Percentiles rank a stretch among this genome's conserved stretches.
These are phyloP conservation scores for Pararge aegeria DNA, from an alignment of 1,140 invertebrate species.

Conservation along the genomic window DNA sequence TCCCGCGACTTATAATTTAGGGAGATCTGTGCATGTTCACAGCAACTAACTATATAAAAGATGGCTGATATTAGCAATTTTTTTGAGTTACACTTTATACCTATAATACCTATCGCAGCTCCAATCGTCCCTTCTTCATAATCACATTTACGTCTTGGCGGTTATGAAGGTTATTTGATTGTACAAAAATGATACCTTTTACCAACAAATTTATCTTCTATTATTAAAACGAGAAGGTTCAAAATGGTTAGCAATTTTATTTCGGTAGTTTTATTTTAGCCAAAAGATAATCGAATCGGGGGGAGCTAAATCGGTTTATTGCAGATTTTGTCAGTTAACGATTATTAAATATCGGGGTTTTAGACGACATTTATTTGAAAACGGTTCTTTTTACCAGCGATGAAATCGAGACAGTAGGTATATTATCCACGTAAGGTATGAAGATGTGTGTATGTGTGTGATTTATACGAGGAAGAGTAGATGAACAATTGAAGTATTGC, in stretches of 20 bases:
- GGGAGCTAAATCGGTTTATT: not conserved
- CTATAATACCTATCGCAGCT: not conserved
- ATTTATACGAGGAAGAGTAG: no score
- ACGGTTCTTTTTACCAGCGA: not conserved
- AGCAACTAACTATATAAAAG: no score
- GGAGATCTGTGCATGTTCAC: no score
- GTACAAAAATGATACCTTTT: not conserved
- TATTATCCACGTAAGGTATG: no score
- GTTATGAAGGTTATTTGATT: conserved; percentile 1
- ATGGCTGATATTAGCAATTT: no score
- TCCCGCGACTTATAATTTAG: no score
- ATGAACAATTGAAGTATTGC: no score
- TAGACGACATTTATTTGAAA: not conserved
- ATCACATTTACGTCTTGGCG: not conserved
- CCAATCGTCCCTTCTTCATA: not conserved
- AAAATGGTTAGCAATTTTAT: no score
- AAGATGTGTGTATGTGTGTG: no score
- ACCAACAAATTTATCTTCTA: not conserved
- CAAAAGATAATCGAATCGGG: not conserved
- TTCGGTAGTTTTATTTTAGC: not conserved
- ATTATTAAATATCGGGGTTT: not conserved
- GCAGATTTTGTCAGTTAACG: not conserved
- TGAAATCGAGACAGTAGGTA: no score
- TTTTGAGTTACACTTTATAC: no score
- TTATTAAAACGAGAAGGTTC: not conserved